Evolutionary conservation across 2,888 invertebrate species (phyloP).

Genomic region (Troides oblongomaculatus): DNA sequence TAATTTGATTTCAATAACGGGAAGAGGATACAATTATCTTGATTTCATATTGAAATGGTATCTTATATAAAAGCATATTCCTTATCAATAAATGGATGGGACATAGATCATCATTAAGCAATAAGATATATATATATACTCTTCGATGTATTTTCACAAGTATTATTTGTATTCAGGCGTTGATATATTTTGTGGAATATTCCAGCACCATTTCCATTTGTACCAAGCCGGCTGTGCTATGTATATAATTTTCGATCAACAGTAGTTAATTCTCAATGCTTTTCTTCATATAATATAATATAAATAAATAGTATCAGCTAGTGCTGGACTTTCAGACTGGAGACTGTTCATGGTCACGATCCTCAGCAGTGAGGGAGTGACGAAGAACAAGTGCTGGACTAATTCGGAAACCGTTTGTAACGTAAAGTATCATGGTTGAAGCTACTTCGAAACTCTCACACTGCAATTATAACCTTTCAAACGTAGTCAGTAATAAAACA

Average conservation of each 20-base stretch:
- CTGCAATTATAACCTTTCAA: too few species aligned
- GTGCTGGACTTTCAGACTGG: too few species aligned
- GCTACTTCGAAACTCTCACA: too few species aligned
- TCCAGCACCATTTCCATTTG: slow-evolving; percentile 59
- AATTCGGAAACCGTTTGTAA: too few species aligned
- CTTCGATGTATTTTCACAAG: slow-evolving; percentile 18
- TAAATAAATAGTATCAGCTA: neutral
- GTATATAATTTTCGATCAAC: slow-evolving; percentile 1
- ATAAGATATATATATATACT: neutral
- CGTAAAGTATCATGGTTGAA: too few species aligned
- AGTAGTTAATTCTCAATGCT: neutral
- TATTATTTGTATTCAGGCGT: slow-evolving; percentile 6
- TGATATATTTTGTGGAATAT: slow-evolving; percentile 35
- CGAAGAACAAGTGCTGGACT: too few species aligned
- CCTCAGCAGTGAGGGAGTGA: too few species aligned
- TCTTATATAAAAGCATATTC: too few species aligned
- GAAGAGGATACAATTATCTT: neutral
- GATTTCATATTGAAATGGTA: neutral
- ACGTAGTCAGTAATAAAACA: too few species aligned
- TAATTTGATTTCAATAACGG: neutral
- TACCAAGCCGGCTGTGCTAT: slow-evolving; percentile 60
- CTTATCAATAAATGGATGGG: neutral
- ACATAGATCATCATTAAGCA: neutral
- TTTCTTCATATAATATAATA: neutral
- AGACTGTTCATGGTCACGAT: too few species aligned